A percentile compares a stretch with the other conserved stretches of the same genome.
These are phyloP conservation scores for Cromileptes altivelis DNA, from an alignment of 2,113 vertebrate species.

Conservation along the genomic window DNA sequence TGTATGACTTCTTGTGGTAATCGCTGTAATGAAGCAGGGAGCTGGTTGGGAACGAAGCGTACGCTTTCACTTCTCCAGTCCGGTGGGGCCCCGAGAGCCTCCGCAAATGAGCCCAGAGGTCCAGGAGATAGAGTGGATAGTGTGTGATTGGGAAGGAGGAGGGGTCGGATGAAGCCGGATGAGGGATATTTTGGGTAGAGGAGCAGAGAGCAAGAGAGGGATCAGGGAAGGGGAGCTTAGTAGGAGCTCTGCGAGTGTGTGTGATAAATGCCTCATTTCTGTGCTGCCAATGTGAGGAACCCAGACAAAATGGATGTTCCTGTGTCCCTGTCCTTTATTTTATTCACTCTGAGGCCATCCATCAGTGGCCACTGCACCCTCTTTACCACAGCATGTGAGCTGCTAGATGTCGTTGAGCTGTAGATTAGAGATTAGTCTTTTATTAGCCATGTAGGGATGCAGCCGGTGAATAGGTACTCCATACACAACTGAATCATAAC, in stretches of 20 bases:
- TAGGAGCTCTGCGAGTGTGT: conserved; percentile 22
- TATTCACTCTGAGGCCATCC: conserved; percentile 24
- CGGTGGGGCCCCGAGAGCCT: conserved; percentile 21
- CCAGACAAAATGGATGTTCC: conserved; percentile 54
- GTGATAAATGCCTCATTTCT: conserved; percentile 64
- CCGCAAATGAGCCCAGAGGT: conserved; percentile 61
- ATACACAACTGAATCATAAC: conserved; percentile 15
- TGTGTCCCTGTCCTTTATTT: conserved; percentile 39
- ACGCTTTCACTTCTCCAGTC: background rate
- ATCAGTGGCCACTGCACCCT: background rate
- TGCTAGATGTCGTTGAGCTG: background rate
- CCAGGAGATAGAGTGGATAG: conserved; percentile 42
- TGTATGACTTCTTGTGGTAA: conserved; percentile 59
- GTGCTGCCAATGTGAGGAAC: conserved; percentile 55
- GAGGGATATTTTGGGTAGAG: conserved; percentile 56
- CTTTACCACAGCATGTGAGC: background rate
- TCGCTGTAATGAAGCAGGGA: conserved; percentile 60
- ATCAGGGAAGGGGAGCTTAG: conserved; percentile 14
- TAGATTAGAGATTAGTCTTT: background rate
- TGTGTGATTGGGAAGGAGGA: conserved; percentile 3
- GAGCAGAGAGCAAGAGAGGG: conserved; percentile 32
- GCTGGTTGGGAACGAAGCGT: conserved; percentile 2
- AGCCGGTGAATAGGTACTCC: background rate
- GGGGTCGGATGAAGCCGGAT: background rate
- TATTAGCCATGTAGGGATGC: background rate